Conservation (phyloP, 2,888 invertebrate species). For the Asteroscopus sphinx region DNA sequence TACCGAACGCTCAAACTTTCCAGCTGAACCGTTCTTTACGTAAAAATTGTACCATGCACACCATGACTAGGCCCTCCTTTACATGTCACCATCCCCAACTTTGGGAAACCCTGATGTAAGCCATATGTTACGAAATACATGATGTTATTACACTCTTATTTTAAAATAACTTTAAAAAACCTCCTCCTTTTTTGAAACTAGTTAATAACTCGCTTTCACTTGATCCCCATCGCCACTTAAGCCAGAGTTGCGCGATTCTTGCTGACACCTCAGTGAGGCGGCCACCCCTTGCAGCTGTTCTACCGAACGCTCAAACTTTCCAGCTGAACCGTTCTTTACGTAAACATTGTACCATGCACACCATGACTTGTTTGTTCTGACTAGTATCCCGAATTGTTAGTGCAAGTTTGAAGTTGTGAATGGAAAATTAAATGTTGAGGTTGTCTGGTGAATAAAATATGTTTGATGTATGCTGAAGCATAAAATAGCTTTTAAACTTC, state of each 20-base stretch:
- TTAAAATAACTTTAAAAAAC: not conserved
- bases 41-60: too few relatives aligned
- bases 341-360: conserved; percentile 31
- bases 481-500: too few relatives aligned
- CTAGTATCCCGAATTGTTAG: conserved; percentile 16
- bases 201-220: not conserved
- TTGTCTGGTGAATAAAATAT: not conserved
- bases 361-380: conserved; percentile 40
- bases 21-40: too few relatives aligned
- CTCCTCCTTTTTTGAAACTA: too few relatives aligned
- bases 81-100: too few relatives aligned
- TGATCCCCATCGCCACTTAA: conserved; percentile 7
- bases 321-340: conserved; percentile 41
- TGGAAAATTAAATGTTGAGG: conserved; percentile 19
- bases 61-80: too few relatives aligned
- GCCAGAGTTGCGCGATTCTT: conserved; percentile 14
- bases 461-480: too few relatives aligned
- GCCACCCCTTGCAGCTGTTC: conserved; percentile 13
- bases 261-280: conserved; percentile 32
- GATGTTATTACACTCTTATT: not conserved
- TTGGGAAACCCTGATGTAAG: too few relatives aligned
- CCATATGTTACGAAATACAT: too few relatives aligned
- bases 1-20: too few relatives aligned
- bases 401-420: conserved; percentile 14
- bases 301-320: conserved; percentile 32